Evolutionary conservation across 2,888 invertebrate genomes (phyloP), one percentile per base, ranked within the genome.

Genomic region (Melinaea marsaeus): DNA sequence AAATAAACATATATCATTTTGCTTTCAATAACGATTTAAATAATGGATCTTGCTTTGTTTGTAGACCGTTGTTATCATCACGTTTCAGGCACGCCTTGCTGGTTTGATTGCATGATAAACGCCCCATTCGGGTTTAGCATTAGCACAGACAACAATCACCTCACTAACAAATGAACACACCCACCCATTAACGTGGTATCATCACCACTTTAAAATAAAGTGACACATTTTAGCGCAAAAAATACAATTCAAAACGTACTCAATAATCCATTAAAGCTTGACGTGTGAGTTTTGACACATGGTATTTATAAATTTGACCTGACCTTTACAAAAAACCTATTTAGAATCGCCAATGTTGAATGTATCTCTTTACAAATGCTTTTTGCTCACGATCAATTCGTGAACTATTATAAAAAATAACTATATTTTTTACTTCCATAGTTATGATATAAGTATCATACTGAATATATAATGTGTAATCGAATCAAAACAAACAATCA

Each of bases 201-300:
- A 62, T 60, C 48, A 35, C 47, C 13, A 55, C 55, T 47, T 35
- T 48, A 58, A 61, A 68, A 68, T 73, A 75, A 66, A 71, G 73
- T 78, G 78, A 78, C 77, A 76, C 60, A 73, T 74, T 77, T 69
- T 60, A 69, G 76, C 76, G 79, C 74, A 83, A 85, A 85, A 84
- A 79, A 74, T 76, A 22, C 75, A 77, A 84, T 84, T 80, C 78
- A 76, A 80, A 85, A 80, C 80, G 82, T 80, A 79, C 82, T 83
- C 81, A 81, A 83, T 86, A 84, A 84, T 81, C 82, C 81, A 86
- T 87, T 84, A 82, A 75, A 78, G 75, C 78, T 69, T 76, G 77
- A 74, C 78, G 78, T 72, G 75, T 74, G 74, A 75, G 78, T 83
- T 85, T 81, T 84, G 85, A 86, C 86, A 83, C 78, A 77, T 82